A percentile compares a stretch with the other conserved stretches of the same genome.
Evolutionary conservation across 2,888 invertebrate species (phyloP).

Genomic region (Scaptomyza tumidula): DNA sequence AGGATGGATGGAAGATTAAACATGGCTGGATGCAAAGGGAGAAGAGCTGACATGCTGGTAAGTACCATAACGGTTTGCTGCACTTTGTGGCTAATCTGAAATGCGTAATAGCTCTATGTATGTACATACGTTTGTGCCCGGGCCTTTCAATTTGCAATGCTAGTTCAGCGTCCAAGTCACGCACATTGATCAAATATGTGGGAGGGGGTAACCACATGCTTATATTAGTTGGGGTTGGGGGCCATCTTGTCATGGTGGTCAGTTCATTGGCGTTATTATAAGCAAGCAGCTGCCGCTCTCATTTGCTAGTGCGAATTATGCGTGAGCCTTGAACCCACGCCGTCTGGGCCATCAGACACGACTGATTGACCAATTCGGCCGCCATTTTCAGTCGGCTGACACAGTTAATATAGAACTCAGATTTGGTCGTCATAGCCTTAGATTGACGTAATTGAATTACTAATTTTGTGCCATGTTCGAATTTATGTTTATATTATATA

Average conservation of each 20-base stretch:
- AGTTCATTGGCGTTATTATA: slow-evolving; percentile 56
- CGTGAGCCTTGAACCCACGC: slow-evolving; percentile 62
- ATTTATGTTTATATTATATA: slow-evolving; percentile 71
- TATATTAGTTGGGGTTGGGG: neutral
- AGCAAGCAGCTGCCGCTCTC: slow-evolving; percentile 60
- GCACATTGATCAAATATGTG: neutral
- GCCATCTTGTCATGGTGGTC: slow-evolving; percentile 44
- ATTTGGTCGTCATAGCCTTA: slow-evolving; percentile 43
- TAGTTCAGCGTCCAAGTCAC: neutral
- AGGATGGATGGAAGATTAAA: no score
- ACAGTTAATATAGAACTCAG: slow-evolving; percentile 9
- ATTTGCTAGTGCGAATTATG: slow-evolving; percentile 70
- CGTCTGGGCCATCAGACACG: slow-evolving; percentile 25
- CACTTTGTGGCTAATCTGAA: slow-evolving; percentile 61
- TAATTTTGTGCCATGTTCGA: slow-evolving; percentile 54
- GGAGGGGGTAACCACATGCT: slow-evolving; percentile 14
- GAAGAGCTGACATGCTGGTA: neutral
- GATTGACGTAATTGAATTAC: slow-evolving; percentile 74
- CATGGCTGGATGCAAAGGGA: slow-evolving; percentile 14
- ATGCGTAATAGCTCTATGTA: slow-evolving; percentile 64
- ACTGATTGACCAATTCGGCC: slow-evolving; percentile 66
- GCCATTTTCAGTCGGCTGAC: slow-evolving; percentile 45
- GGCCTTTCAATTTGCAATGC: slow-evolving; percentile 52
- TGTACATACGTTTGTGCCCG: slow-evolving; percentile 1
- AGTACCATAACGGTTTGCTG: slow-evolving; percentile 47